A percentile compares a stretch with the other conserved stretches of the same genome.
Evolutionary conservation across 92 coral and sea anemone genomes (phyloP).

Genomic region (Epizoanthus ramosus): DNA sequence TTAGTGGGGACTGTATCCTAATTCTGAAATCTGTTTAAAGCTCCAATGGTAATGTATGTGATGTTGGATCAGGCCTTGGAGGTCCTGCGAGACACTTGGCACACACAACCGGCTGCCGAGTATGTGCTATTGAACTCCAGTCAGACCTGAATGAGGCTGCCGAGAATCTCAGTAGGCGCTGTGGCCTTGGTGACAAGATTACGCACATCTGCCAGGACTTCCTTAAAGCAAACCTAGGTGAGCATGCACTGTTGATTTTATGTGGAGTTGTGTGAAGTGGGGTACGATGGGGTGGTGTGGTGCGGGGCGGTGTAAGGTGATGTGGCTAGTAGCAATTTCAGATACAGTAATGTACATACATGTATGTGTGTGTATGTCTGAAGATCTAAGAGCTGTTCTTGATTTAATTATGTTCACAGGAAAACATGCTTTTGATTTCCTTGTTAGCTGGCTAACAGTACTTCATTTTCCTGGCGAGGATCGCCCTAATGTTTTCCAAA

Average conservation of each 20-base stretch:
- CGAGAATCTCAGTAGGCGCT: constrained; percentile 64
- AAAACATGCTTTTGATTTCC: constrained; percentile 58
- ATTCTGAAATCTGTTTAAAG: constrained; percentile 25
- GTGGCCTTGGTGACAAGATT: constrained; percentile 63
- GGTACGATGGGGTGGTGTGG: too few relatives aligned
- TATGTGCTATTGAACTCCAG: constrained; percentile 75
- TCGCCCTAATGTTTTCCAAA: constrained; percentile 62
- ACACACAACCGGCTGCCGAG: constrained; percentile 63
- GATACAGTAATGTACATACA: too few relatives aligned
- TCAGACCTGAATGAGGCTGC: constrained; percentile 70
- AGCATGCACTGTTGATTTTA: constrained; percentile 1
- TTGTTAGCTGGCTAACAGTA: constrained; percentile 77
- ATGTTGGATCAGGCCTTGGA: constrained; percentile 85
- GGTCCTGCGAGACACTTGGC: constrained; percentile 78
- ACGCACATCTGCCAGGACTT: constrained; percentile 68
- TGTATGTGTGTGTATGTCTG: neutral
- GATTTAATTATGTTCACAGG: constrained; percentile 33
- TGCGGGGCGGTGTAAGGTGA: too few relatives aligned
- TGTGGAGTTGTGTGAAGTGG: too few relatives aligned
- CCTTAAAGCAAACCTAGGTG: constrained; percentile 63
- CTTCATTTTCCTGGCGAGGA: constrained; percentile 66
- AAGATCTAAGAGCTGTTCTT: neutral
- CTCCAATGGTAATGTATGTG: constrained; percentile 67
- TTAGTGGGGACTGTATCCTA: too few relatives aligned
- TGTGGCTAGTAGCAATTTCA: too few relatives aligned